Percentiles rank a stretch among this genome's conserved stretches.
These are phyloP conservation scores for Nyleta sp. DNA, from an alignment of 2,888 invertebrate species.

Conservation along the genomic window DNA sequence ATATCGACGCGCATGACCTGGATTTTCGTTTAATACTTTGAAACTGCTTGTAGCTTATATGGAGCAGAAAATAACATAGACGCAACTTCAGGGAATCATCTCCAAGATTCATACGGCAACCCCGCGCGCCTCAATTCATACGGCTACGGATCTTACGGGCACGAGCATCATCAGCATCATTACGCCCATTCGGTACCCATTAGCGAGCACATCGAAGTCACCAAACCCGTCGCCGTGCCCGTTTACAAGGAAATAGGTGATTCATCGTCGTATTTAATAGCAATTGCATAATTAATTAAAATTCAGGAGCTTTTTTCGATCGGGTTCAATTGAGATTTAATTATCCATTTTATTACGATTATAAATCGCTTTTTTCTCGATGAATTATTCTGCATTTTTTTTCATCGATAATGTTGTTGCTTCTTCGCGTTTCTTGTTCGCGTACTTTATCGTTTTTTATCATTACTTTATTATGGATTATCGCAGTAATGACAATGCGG, in stretches of 20 bases:
- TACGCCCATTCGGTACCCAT: slow-evolving; percentile 84
- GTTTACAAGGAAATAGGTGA: slow-evolving; percentile 84
- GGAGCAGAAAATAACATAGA: slow-evolving; percentile 50
- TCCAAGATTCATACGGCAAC: slow-evolving; percentile 61
- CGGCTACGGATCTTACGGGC: slow-evolving; percentile 25
- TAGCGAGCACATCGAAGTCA: slow-evolving; percentile 86
- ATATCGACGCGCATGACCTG: slow-evolving; percentile 26
- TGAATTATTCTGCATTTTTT: background rate
- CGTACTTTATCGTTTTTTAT: background rate
- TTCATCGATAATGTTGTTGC: background rate
- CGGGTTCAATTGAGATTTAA: background rate
- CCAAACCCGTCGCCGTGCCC: slow-evolving; percentile 86
- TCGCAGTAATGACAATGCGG: slow-evolving; percentile 3
- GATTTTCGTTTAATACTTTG: slow-evolving; percentile 37
- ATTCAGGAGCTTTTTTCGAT: no score
- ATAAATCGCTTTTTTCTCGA: background rate
- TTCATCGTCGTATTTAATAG: slow-evolving; percentile 6
- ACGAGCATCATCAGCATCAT: slow-evolving; percentile 77
- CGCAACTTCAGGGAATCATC: slow-evolving; percentile 39
- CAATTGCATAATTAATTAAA: background rate
- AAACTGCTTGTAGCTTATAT: slow-evolving; percentile 52
- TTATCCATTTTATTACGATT: background rate
- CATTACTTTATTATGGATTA: slow-evolving; percentile 16
- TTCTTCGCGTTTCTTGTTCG: background rate
- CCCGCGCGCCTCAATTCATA: slow-evolving; percentile 24